Percentiles rank a stretch among this genome's conserved stretches.
Evolutionary conservation across 2,888 invertebrate species (phyloP).

Genomic region (Uropetala carovei): DNA sequence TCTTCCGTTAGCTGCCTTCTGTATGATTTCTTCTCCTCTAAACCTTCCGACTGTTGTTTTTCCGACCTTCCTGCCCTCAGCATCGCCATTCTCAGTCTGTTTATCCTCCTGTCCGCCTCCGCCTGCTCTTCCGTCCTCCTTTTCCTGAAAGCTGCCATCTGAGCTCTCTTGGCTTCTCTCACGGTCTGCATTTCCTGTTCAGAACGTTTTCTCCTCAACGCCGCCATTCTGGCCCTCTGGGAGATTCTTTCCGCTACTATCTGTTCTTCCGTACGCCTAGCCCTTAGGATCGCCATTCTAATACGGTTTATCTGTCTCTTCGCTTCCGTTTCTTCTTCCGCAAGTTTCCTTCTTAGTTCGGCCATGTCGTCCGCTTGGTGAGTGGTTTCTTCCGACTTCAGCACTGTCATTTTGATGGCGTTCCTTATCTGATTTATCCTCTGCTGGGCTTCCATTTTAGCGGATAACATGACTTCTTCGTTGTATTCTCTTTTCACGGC

Average conservation of each 20-base stretch:
- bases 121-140: slow-evolving; percentile 14
- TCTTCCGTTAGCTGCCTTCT: slow-evolving; percentile 19
- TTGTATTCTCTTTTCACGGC: slow-evolving; percentile 29
- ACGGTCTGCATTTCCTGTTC: slow-evolving; percentile 33
- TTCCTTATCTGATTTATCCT: not conserved
- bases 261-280: slow-evolving; percentile 12
- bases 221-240: slow-evolving; percentile 32
- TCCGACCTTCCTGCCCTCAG: too few relatives aligned
- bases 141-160: not conserved
- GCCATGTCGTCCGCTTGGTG: not conserved
- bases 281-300: slow-evolving; percentile 26
- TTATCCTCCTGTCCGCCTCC: slow-evolving; percentile 17
- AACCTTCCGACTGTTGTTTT: not conserved
- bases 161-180: not conserved
- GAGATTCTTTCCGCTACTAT: slow-evolving; percentile 33
- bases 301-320: slow-evolving; percentile 26
- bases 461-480: not conserved
- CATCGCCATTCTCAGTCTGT: not conserved
- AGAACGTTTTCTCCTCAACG: not conserved
- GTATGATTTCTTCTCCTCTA: slow-evolving; percentile 4
- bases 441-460: not conserved
- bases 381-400: not conserved
- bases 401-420: slow-evolving; percentile 13
- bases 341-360: not conserved
- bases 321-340: slow-evolving; percentile 33